Evolutionary conservation across 2,888 invertebrate genomes (phyloP), one percentile per base, ranked within the genome.

Genomic region (Nomada flava): DNA sequence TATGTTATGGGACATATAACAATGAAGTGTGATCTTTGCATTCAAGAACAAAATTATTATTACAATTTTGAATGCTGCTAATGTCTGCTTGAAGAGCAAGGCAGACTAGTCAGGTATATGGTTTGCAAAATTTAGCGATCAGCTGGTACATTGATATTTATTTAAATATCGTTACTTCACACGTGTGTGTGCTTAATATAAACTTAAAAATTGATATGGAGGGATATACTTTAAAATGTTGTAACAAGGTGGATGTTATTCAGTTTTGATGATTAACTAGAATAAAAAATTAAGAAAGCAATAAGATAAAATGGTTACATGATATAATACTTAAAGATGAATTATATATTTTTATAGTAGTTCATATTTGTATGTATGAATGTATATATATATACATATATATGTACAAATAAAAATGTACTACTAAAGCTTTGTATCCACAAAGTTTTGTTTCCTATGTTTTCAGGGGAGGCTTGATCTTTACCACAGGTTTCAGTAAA

Each of bases 401-500:
- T 74, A 60, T 52, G 26, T 26, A 26, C 26, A 26, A 26, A 20
- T 69, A 59, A 64, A 52, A 11, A 44, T 57, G 50, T 59, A n/a
- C 11, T n/a, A 70, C 44, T 23, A 44, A 76, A 69, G 57, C 57
- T 74, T 59, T 79, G 73, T 78, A 68, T 82, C 76, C 68, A 84
- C 79, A 62, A 65, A 73, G 20, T 76, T 78, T 64, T 80, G 74
- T 82, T 77, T 79, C 67, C 70, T 87, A 23, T 87, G 68, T 73
- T 91, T 91, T 73, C 90, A 93, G 94, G 85, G 93, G 94, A 78
- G 94, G 94, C 76, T 89, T 94, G 73, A 92, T 94, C 73, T 94
- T 94, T 82, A 94, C 93, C 29, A 94, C 94, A 59, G 98, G 98
- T 67, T 99, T 99, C 95, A 99, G 99, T 91, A 97, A 98, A 93